A percentile compares a stretch with the other conserved stretches of the same genome.
Conservation (phyloP, 2,888 invertebrate genomes). For the Euspilapteryx auroguttella region DNA sequence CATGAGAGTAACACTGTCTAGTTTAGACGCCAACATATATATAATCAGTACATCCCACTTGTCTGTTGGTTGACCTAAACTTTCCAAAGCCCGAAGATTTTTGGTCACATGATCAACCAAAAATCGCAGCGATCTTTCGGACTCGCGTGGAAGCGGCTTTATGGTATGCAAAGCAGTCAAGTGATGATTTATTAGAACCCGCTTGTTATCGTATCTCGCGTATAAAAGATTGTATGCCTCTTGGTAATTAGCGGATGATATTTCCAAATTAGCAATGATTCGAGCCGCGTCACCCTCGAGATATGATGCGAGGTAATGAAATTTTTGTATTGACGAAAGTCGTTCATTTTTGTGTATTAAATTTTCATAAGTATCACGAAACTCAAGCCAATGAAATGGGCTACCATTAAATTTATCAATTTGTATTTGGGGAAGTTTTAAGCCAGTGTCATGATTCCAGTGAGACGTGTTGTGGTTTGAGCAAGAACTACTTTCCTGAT, state of each 20-base stretch:
- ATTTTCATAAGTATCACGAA: constrained; percentile 8
- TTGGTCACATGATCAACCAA: constrained; percentile 10
- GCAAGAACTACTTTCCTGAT: background rate
- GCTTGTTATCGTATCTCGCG: constrained; percentile 8
- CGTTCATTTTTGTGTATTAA: constrained; percentile 7
- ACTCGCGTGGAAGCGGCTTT: constrained; percentile 6
- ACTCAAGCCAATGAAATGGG: constrained; percentile 8
- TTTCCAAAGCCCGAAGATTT: constrained; percentile 10
- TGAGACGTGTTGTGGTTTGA: background rate
- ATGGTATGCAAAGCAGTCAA: constrained; percentile 7
- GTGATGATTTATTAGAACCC: constrained; percentile 8
- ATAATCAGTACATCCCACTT: background rate
- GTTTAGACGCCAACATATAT: background rate
- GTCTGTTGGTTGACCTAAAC: constrained; percentile 7
- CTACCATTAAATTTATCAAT: constrained; percentile 7
- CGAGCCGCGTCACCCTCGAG: constrained; percentile 8
- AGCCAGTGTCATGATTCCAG: background rate
- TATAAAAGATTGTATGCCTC: constrained; percentile 8
- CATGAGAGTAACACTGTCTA: constrained; percentile 6
- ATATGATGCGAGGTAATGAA: constrained; percentile 4
- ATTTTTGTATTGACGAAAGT: constrained; percentile 6
- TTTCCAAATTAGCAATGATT: constrained; percentile 8
- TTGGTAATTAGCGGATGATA: constrained; percentile 7
- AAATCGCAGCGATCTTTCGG: constrained; percentile 8
- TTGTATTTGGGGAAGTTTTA: background rate